Base-by-base conservation (phyloP, 35 echinoderm and acorn worm species). In the Apostichopus californicus region DNA sequence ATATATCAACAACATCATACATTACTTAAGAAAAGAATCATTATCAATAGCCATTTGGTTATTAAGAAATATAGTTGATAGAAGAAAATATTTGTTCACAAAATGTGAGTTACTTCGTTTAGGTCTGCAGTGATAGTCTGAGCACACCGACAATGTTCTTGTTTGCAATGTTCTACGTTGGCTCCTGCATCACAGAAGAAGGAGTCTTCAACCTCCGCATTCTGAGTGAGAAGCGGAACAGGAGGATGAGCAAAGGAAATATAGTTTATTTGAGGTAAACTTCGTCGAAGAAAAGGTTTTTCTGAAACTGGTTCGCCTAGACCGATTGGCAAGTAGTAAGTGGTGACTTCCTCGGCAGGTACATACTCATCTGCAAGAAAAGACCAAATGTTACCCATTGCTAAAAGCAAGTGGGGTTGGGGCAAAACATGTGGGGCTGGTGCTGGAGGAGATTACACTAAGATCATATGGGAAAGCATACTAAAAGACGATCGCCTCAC, bases 161-260 rank as follows among this genome's bases (percentile, higher is more conserved):
- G 1, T 46, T 13, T 10, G 54, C 78, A 81, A 10, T 81, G 26
- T 8, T 25, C 28, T 25, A 13, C 23, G 28, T 8, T 55, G 23
- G 28, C 81, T 84, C 8, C n/a, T 21, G 34, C 34, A 1, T 84
- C 12, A 55, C 81, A 84, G 81, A 84, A 84, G 17, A 54, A 56
- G 6, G 6, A 1, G 8, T 84, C 46, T 6, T 84, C 54, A 9
- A 57, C 11, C 56, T 84, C 52, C 0, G 18, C 21, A 55, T 84
- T 10, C 57, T 84, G 81, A 21, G 81, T 84, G 6, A 84, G 81
- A 9, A 84, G 53, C 17, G 81, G 81, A 9, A 84, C 81, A 3
- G 81, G 81, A 84, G 81, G 81, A 84, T 84, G 54, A 9, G 53
- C 11, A 57, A 84, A 84, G 9, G 46, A 56, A 84, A 84, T 84